Percentiles rank a stretch among this genome's conserved stretches.
Evolutionary conservation across 2,113 vertebrate species (phyloP).

Genomic region (Pimephales promelas): DNA sequence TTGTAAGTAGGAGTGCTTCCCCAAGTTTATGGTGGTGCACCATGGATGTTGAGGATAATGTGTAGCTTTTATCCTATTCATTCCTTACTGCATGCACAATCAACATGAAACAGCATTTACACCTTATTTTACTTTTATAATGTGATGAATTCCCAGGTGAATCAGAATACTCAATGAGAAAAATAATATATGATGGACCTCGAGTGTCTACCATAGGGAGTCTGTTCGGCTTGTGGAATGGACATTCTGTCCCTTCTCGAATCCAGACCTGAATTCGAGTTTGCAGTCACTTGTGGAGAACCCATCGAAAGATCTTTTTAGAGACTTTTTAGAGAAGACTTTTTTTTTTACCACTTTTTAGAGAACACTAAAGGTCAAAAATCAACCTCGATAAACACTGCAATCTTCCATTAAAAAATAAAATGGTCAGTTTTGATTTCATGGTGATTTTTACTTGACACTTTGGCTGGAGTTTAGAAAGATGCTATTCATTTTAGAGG

Average conservation of each 20-base stretch:
- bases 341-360: neutral
- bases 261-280: neutral
- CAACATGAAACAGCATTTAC: neutral
- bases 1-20: too few relatives aligned
- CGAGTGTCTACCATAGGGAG: neutral
- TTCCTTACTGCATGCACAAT: too few relatives aligned
- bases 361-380: neutral
- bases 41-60: too few relatives aligned
- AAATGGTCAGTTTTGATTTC: neutral
- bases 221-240: neutral
- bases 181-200: neutral
- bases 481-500: neutral
- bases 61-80: too few relatives aligned
- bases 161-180: neutral
- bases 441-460: neutral
- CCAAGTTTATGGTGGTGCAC: too few relatives aligned
- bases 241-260: neutral
- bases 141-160: neutral
- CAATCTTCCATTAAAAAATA: neutral
- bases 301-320: neutral
- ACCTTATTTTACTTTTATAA: neutral
- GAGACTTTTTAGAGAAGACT: neutral
- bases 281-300: neutral
- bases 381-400: neutral
- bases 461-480: neutral